Conservation (phyloP, 2,113 vertebrate genomes). For the Takifugu flavidus region DNA sequence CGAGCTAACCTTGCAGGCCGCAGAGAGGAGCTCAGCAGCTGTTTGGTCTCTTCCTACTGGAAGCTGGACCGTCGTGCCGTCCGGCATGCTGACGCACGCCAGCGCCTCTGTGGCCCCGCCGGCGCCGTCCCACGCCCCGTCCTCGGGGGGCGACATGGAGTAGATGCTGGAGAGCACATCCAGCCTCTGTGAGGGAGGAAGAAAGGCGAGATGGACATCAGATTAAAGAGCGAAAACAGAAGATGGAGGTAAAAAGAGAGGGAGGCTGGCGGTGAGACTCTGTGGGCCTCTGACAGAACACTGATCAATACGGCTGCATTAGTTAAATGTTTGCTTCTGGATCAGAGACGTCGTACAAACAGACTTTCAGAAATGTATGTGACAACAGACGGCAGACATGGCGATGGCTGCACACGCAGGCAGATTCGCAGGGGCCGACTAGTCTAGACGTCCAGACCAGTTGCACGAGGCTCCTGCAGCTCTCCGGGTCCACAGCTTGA, state of each 20-base stretch:
- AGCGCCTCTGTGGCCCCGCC: constrained; percentile 60
- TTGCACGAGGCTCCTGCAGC: constrained; percentile 2
- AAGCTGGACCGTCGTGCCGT: constrained; percentile 78
- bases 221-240: neutral
- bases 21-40: constrained; percentile 81
- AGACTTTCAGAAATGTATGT: constrained; percentile 62
- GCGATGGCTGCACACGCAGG: constrained; percentile 59
- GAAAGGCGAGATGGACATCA: neutral
- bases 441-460: constrained; percentile 21
- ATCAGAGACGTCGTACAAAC: constrained; percentile 61
- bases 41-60: constrained; percentile 80
- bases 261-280: constrained; percentile 18
- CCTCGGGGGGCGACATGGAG: constrained; percentile 77
- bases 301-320: constrained; percentile 69
- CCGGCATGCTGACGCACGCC: constrained; percentile 79
- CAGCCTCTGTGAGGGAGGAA: constrained; percentile 62
- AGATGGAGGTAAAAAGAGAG: neutral
- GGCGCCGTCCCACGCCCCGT: constrained; percentile 69
- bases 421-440: constrained; percentile 23
- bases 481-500: constrained; percentile 20
- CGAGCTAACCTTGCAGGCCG: constrained; percentile 85
- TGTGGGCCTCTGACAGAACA: constrained; percentile 10
- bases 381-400: constrained; percentile 51
- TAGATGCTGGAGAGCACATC: constrained; percentile 78
- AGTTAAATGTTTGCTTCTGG: constrained; percentile 62